These are phyloP conservation scores for Pipistrellus kuhlii DNA, from an alignment of 2,797 vertebrate species.

Conservation along the genomic window DNA sequence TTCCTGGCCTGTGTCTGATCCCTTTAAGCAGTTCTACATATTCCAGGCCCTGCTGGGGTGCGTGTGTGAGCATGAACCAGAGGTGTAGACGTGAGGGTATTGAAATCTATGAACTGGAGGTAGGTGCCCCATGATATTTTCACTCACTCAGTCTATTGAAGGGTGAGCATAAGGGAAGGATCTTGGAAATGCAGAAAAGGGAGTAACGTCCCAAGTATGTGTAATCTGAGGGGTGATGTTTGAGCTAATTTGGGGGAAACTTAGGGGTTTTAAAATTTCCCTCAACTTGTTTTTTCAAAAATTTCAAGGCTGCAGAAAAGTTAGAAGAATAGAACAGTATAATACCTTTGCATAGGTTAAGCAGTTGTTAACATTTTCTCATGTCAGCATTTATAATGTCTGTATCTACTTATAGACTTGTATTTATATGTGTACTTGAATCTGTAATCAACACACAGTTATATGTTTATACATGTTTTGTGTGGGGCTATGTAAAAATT, in stretches of 20 bases:
- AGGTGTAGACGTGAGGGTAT: neutral
- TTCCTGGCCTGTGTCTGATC: neutral
- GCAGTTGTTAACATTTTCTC: neutral
- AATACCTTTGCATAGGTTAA: neutral
- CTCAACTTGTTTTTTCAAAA: neutral
- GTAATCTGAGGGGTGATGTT: neutral
- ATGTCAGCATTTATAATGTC: neutral
- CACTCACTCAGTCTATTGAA: neutral
- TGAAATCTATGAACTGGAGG: neutral
- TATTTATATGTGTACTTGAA: neutral
- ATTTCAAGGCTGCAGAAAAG: neutral
- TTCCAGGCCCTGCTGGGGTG: neutral
- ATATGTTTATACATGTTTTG: too few species aligned
- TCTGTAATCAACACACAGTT: neutral
- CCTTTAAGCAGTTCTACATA: too few species aligned
- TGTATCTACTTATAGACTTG: neutral
- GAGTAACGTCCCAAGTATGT: neutral
- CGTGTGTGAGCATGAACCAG: accelerated
- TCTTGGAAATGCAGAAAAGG: neutral
- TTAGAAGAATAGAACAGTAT: neutral
- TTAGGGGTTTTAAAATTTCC: neutral
- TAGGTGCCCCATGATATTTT: neutral
- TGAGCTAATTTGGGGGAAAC: neutral
- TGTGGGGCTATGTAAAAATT: neutral
- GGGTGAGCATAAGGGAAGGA: neutral